Evolutionary conservation across 2,888 invertebrate genomes (phyloP).

Genomic region (Terebella lapidaria): DNA sequence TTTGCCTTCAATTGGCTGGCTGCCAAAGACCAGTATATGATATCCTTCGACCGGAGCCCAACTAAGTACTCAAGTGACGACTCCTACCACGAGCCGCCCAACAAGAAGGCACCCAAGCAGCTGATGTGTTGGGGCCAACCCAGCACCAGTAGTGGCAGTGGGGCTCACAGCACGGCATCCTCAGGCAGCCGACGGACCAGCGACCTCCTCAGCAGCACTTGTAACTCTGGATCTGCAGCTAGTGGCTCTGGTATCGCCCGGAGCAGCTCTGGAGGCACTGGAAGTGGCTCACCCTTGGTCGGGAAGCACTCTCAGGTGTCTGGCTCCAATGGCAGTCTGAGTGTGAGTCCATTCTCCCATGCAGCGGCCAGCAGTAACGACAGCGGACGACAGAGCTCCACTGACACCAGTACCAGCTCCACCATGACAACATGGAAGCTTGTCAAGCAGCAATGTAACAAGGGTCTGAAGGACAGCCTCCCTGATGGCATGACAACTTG

Average conservation of each 20-base stretch:
- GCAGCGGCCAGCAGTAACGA: constrained; percentile 2
- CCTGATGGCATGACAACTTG: constrained; percentile 10
- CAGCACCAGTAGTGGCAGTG: neutral
- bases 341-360: neutral
- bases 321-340: neutral
- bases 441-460: constrained; percentile 5
- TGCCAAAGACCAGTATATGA: constrained; percentile 25
- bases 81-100: neutral
- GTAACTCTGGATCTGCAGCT: neutral
- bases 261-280: neutral
- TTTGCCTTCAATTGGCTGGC: constrained; percentile 19
- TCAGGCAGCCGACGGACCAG: neutral
- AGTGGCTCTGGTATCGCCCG: neutral
- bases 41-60: constrained; percentile 25
- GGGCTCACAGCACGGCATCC: neutral
- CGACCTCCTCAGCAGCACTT: too few species aligned
- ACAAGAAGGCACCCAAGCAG: too few species aligned
- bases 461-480: neutral
- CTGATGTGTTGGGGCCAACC: neutral
- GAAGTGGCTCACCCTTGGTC: neutral
- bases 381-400: neutral
- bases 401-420: constrained; percentile 1
- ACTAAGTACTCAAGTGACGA: constrained; percentile 13
- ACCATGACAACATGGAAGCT: constrained; percentile 19
- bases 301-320: too few species aligned